These are phyloP conservation scores for Lucilia sericata DNA, from an alignment of 1,140 invertebrate species.

Conservation along the genomic window DNA sequence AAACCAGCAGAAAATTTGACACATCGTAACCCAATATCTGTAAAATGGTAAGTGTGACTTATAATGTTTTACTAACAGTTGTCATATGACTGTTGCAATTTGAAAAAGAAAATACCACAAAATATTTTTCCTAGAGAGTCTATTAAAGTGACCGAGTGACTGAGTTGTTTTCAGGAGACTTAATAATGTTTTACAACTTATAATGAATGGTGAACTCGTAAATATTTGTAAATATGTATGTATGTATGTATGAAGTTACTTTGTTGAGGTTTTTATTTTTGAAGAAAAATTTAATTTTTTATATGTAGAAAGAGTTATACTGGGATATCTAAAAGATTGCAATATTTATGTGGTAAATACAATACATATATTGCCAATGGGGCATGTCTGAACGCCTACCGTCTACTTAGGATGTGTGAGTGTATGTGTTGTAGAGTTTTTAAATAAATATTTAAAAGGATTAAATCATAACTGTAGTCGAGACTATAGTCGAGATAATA, in stretches of 20 bases:
- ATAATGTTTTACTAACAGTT: not conserved
- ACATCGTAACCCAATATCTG: slow-evolving; percentile 22
- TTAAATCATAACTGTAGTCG: not conserved
- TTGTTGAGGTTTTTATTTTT: not conserved
- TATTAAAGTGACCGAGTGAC: no score
- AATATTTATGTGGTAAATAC: slow-evolving; percentile 7
- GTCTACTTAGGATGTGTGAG: not conserved
- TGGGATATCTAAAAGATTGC: not conserved
- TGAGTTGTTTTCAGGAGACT: not conserved
- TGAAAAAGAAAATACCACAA: not conserved
- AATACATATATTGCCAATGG: not conserved
- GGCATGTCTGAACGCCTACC: not conserved
- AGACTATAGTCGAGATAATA: no score
- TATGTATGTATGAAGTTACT: no score
- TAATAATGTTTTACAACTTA: not conserved
- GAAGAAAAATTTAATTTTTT: not conserved
- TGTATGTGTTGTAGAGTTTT: no score
- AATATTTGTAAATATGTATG: not conserved
- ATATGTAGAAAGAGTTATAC: not conserved
- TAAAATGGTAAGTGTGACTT: not conserved
- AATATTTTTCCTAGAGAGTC: not conserved
- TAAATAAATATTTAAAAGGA: not conserved
- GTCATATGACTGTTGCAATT: no score
- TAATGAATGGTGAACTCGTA: not conserved
- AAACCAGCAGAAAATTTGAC: slow-evolving; percentile 8